Evolutionary conservation across 2,888 invertebrate species (phyloP).

Genomic region (Epinotia nisella): DNA sequence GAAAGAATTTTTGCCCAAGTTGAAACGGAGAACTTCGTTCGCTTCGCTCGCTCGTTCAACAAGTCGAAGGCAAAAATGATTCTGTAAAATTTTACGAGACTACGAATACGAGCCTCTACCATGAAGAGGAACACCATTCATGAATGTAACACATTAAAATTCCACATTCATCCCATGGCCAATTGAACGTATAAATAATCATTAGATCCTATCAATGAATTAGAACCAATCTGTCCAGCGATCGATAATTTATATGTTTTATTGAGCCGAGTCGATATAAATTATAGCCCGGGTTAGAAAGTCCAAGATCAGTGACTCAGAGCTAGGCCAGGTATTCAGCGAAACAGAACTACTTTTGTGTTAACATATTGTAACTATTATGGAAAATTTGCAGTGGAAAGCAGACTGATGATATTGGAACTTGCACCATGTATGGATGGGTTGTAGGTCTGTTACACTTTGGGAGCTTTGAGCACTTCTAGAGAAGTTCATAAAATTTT

Average conservation of each 20-base stretch:
- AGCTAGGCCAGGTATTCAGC: neutral
- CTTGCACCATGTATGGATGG: too few species aligned
- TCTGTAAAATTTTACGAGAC: neutral
- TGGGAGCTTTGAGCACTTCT: too few species aligned
- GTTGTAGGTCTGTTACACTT: too few species aligned
- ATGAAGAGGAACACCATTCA: neutral
- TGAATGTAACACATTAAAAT: neutral
- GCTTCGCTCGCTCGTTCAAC: too few species aligned
- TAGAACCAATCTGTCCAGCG: slow-evolving; percentile 17
- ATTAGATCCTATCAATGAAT: slow-evolving; percentile 10
- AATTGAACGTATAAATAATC: slow-evolving; percentile 19
- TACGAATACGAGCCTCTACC: neutral
- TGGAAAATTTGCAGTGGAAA: neutral
- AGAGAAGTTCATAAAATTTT: too few species aligned
- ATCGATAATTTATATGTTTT: slow-evolving; percentile 31
- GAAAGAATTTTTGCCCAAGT: too few species aligned
- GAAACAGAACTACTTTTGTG: neutral
- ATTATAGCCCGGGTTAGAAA: slow-evolving; percentile 38
- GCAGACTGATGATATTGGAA: too few species aligned
- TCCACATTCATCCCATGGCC: neutral
- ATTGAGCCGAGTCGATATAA: slow-evolving; percentile 23
- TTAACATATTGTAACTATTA: neutral
- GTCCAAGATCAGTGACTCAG: slow-evolving; percentile 32
- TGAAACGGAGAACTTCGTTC: too few species aligned
- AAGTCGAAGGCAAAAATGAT: too few species aligned